These are phyloP conservation scores for Chaetura pelagica DNA, from an alignment of 2,113 vertebrate genomes.

Conservation along the genomic window DNA sequence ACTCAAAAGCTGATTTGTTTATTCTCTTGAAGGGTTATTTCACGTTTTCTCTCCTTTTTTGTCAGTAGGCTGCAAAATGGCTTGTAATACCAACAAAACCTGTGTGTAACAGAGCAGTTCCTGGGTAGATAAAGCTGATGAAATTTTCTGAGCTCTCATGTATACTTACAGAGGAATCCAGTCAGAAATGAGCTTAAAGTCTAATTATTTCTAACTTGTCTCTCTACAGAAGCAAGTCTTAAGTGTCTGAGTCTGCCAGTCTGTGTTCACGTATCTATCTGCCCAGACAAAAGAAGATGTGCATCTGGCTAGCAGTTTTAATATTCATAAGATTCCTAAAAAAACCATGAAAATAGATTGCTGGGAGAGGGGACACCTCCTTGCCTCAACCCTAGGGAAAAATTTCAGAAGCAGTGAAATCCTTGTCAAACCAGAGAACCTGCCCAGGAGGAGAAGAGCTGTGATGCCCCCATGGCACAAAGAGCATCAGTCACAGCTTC, in stretches of 20 bases:
- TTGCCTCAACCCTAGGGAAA: neutral
- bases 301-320: constrained; percentile 1
- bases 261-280: neutral
- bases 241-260: neutral
- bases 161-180: neutral
- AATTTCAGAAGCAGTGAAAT: neutral
- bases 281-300: constrained; percentile 23
- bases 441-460: neutral
- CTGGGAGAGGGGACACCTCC: neutral
- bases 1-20: constrained; percentile 23
- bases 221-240: constrained; percentile 1
- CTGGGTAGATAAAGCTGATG: neutral
- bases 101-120: neutral
- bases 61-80: neutral
- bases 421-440: neutral
- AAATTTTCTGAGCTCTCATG: neutral
- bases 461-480: neutral
- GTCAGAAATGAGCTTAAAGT: constrained; percentile 34
- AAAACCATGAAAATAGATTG: neutral
- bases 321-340: neutral
- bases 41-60: constrained; percentile 12
- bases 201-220: constrained; percentile 4
- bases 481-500: neutral
- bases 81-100: neutral
- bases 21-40: constrained; percentile 37